Base-by-base conservation (phyloP, 2,113 vertebrate species). In the Dipodomys stephensi region DNA sequence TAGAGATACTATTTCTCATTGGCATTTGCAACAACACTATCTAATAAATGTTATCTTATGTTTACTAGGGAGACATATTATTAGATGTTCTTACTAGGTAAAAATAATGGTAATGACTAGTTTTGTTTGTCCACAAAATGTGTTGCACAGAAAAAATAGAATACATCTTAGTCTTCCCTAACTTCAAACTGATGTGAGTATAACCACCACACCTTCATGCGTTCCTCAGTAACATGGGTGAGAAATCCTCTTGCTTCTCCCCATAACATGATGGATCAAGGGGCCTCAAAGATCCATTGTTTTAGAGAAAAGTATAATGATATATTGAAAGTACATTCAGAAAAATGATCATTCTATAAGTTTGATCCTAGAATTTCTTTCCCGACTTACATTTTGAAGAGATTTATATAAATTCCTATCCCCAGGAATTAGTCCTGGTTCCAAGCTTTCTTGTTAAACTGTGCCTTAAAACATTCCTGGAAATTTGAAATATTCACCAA, bases 101-200 rank as follows among this genome's bases (percentile, higher is more conserved):
- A 90, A 46, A 77, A 79, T 91, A 60, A 86, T 93, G 10, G n/a
- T 49, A 83, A 81, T 74, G n/a, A 83, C 67, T 92, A 49, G 49
- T 49, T 49, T 49, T 49, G 1, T 49, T 64, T 78, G 6, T 81
- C 30, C n/a, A 68, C 53, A 53, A 64, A 83, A 30, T 22, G 19
- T 71, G 19, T 71, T 25, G 92, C 15, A 28, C 5, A 88, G 60
- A 25, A 80, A 93, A 93, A 25, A 44, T 19, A 78, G 60, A 93
- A 85, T 85, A 83, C 95, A 32, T 46, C 39, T 57, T n/a, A 78
- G 44, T 12, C 71, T 69, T 64, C 9, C 19, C 6, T 64, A 46
- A 85, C 62, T 64, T 32, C 49, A 35, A 76, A 87, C 28, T 78
- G 46, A 13, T 20, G 68, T 57, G 23, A 57, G 44, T 7, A 15